A percentile compares a stretch with the other conserved stretches of the same genome.
Conservation (phyloP, 1,140 invertebrate genomes). For the Pogonognathellus flavescens region DNA sequence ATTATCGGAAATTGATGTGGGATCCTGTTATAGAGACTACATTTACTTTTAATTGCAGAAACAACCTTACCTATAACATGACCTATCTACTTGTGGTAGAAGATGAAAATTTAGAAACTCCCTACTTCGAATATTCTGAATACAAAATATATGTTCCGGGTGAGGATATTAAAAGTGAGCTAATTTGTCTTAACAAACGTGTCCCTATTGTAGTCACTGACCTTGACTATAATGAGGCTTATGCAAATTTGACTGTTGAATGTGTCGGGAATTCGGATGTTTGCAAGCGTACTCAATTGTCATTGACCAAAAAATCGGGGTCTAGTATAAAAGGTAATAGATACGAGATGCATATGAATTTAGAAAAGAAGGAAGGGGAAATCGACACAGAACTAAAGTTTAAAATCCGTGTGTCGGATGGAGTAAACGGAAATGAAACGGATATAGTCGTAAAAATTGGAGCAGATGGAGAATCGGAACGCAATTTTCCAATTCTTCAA, state of each 20-base stretch:
- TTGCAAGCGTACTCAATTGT: not conserved
- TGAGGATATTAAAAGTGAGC: not conserved
- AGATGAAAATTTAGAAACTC: not conserved
- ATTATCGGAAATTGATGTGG: not conserved
- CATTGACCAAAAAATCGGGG: not conserved
- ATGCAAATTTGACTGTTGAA: not conserved
- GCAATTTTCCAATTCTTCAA: not conserved
- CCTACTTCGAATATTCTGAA: not conserved
- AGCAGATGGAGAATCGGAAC: not conserved
- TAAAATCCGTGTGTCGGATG: not conserved
- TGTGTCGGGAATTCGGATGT: not conserved
- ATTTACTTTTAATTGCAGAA: not conserved
- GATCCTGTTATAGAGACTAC: not conserved
- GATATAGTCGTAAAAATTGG: not conserved
- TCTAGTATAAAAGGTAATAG: not conserved
- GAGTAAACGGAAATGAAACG: not conserved
- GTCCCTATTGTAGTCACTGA: constrained; percentile 4
- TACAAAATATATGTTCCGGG: not conserved
- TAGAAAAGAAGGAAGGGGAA: not conserved
- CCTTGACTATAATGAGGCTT: not conserved
- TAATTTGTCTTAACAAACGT: not conserved
- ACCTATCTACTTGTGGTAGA: not conserved
- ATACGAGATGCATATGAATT: not conserved
- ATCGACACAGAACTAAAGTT: not conserved
- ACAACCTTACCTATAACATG: not conserved